Evolutionary conservation across 2,113 vertebrate species (phyloP).

Genomic region (Microcebus tavaratra): DNA sequence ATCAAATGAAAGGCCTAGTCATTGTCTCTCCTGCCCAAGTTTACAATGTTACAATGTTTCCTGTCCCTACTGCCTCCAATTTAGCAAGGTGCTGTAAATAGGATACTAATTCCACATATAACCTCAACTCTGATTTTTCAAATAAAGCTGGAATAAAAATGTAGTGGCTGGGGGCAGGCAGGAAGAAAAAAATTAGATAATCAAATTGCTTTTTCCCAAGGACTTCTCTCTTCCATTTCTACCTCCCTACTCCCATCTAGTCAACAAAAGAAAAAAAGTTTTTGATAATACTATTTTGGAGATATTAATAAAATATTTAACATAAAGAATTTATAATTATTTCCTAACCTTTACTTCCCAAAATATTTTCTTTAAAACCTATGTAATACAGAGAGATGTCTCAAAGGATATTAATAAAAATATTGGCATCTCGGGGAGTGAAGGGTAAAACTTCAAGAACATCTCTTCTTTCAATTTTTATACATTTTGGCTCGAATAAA

Average conservation of each 20-base stretch:
- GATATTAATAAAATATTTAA: slow-evolving; percentile 3
- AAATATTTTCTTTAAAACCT: background rate
- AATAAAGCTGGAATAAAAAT: slow-evolving; percentile 39
- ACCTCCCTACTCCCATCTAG: background rate
- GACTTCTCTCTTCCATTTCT: background rate
- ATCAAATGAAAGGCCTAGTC: background rate
- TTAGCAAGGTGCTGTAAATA: background rate
- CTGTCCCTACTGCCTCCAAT: background rate
- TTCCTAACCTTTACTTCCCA: background rate
- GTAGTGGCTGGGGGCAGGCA: background rate
- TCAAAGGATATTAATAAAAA: background rate
- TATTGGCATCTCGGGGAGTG: background rate
- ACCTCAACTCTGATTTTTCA: background rate
- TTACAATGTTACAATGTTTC: background rate
- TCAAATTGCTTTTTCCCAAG: background rate
- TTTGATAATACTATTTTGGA: background rate
- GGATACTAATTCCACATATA: background rate
- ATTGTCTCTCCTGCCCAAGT: background rate
- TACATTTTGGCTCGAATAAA: slow-evolving; percentile 1
- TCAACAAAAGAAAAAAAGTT: background rate
- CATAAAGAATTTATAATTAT: background rate
- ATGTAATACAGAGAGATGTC: background rate
- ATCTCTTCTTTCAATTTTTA: background rate
- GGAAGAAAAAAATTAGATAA: background rate
- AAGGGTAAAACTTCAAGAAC: background rate